phyloP scores from a whole-genome alignment of 1,140 invertebrate species.

The Apis dorsata region DNA sequence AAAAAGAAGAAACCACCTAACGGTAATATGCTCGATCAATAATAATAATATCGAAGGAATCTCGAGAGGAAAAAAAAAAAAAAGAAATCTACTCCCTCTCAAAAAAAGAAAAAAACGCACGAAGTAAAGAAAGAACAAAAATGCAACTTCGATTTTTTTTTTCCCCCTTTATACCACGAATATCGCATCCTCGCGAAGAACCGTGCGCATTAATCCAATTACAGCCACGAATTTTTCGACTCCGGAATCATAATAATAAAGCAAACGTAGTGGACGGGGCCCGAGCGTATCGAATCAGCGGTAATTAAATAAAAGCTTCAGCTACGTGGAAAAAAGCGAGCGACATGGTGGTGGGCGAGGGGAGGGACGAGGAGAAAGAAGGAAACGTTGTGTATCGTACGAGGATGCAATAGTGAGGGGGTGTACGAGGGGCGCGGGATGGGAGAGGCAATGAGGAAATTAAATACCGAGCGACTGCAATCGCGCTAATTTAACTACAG shows the following conservation, averaged over 20 bases:
- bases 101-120: neutral
- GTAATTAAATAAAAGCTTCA: slow-evolving; percentile 41
- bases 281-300: slow-evolving; percentile 32
- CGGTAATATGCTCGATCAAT: neutral
- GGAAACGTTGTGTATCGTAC: neutral
- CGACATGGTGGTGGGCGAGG: neutral
- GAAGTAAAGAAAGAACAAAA: neutral
- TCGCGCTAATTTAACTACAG: slow-evolving; percentile 54
- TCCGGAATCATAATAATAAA: slow-evolving; percentile 26
- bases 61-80: no score
- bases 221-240: neutral
- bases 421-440: neutral
- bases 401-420: slow-evolving; percentile 1
- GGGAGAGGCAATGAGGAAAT: slow-evolving; percentile 40
- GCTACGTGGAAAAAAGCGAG: slow-evolving; percentile 20
- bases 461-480: slow-evolving; percentile 42
- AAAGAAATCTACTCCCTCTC: neutral
- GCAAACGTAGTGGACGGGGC: slow-evolving; percentile 12
- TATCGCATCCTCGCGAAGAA: neutral
- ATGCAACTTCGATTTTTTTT: neutral
- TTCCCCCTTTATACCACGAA: neutral
- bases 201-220: slow-evolving; percentile 18
- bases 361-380: neutral
- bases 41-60: neutral
- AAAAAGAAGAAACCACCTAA: neutral